Evolutionary conservation across 2,888 invertebrate species (phyloP), one percentile per base, ranked within the genome.

Genomic region (Conchocele bisecta): DNA sequence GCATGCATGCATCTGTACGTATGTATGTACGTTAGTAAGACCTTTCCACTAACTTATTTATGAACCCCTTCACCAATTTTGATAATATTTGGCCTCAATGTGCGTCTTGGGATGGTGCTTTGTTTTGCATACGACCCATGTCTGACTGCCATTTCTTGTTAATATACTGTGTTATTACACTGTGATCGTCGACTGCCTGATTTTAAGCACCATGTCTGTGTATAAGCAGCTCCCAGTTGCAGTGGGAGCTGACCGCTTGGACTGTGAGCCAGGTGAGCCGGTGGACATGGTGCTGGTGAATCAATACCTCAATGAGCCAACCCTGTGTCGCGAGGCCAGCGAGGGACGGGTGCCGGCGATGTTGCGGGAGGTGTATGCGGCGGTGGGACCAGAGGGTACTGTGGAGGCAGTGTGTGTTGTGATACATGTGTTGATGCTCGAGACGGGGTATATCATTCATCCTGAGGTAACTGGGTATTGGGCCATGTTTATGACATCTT

Each of bases 391-490:
- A 29, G 31, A 41, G 9, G 70, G 51, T 29, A 20, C 15, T 7
- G 42, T 67, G 13, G 83, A 86, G 42, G 81, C 79, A n/a, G 33
- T 85, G 3, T 73, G 81, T 73, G 66, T 80, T 26, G 79, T 82
- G 31, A 63, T 86, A 37, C 86, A 86, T 75, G 77, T 82, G 5
- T 65, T 86, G 7, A 85, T 86, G 86, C 48, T 84, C 42, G 86
- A 86, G 59, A 74, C 82, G 15, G 86, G 86, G 22, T 84, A 79
- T 51, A 60, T 51, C 22, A 29, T 65, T 11, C 20, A 56, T 15
- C 53, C 41, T 31, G 33, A 51, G 51, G 51, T 51, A 33, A 17
- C 22, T 51, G 6, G 28, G n/a, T n/a, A n/a, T n/a, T n/a, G n/a
- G n/a, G n/a, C n/a, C n/a, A n/a, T n/a, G n/a, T n/a, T n/a, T n/a